Evolutionary conservation across 2,113 vertebrate genomes (phyloP).

Genomic region (Varanus komodoensis): DNA sequence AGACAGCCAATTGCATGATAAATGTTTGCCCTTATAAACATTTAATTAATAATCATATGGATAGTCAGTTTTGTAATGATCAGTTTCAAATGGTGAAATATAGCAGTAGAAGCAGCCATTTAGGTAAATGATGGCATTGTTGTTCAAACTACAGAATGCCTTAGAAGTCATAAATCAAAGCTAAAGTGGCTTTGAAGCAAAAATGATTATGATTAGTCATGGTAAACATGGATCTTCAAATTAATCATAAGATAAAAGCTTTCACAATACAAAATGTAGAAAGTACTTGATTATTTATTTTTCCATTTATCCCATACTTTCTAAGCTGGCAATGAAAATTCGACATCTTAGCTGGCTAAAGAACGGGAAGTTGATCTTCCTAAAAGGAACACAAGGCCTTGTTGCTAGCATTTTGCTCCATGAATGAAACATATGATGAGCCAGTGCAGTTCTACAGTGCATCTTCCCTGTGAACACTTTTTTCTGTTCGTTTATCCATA

Average conservation of each 20-base stretch:
- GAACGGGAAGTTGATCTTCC: background rate
- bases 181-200: constrained; percentile 40
- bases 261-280: constrained; percentile 18
- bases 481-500: background rate
- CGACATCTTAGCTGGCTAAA: background rate
- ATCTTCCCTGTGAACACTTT: no score
- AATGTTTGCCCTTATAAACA: constrained; percentile 22
- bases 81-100: constrained; percentile 13
- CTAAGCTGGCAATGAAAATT: background rate
- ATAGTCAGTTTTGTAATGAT: constrained; percentile 37
- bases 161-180: constrained; percentile 47
- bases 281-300: constrained; percentile 24
- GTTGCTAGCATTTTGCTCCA: background rate
- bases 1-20: constrained; percentile 41
- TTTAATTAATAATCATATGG: constrained; percentile 48
- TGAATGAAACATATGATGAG: background rate
- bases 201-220: constrained; percentile 40
- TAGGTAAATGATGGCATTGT: background rate
- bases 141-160: constrained; percentile 21
- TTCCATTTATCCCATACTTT: background rate
- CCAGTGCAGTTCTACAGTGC: background rate
- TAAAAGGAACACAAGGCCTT: background rate
- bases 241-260: constrained; percentile 31
- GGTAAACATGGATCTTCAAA: background rate
- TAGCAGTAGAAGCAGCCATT: constrained; percentile 44